A percentile compares a stretch with the other conserved stretches of the same genome.
phyloP scores from a whole-genome alignment of 2,888 invertebrate species.

The Leptothorax acervorum region DNA sequence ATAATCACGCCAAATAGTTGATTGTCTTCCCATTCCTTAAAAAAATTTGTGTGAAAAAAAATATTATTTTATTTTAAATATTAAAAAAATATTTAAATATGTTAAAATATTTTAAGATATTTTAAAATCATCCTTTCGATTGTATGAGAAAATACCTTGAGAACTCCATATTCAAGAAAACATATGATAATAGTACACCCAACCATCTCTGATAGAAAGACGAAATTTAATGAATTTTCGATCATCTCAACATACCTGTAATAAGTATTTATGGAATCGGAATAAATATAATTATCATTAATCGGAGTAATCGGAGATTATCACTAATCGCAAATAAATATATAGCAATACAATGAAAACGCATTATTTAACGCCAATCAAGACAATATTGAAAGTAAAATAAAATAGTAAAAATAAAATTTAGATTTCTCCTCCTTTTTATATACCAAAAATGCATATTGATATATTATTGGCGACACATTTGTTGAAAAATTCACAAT shows the following conservation, averaged over 20 bases:
- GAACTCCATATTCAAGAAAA: conserved; percentile 80
- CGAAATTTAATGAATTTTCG: conserved; percentile 77
- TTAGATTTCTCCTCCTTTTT: not conserved
- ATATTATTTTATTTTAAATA: not conserved
- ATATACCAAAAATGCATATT: not conserved
- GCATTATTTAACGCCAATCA: not conserved
- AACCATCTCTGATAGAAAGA: conserved; percentile 78
- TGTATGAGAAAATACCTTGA: conserved; percentile 60
- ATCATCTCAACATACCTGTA: conserved; percentile 79
- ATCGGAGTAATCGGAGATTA: not conserved
- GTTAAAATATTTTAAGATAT: too few species aligned
- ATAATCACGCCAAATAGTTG: conserved; percentile 75
- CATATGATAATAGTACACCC: conserved; percentile 82
- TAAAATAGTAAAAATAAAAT: not conserved
- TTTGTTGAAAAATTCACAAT: not conserved
- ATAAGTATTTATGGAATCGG: conserved; percentile 55
- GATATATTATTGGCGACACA: not conserved
- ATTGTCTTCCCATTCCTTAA: conserved; percentile 78
- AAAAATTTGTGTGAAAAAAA: conserved; percentile 19
- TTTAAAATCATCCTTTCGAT: not conserved
- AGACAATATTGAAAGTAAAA: not conserved
- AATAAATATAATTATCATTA: conserved; percentile 11
- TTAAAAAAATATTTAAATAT: too few species aligned
- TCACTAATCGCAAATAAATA: not conserved
- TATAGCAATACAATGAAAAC: not conserved